Percentiles rank a stretch among this genome's conserved stretches.
These are phyloP conservation scores for Sarcophilus harrisii DNA, from an alignment of 2,797 vertebrate genomes.

Conservation along the genomic window DNA sequence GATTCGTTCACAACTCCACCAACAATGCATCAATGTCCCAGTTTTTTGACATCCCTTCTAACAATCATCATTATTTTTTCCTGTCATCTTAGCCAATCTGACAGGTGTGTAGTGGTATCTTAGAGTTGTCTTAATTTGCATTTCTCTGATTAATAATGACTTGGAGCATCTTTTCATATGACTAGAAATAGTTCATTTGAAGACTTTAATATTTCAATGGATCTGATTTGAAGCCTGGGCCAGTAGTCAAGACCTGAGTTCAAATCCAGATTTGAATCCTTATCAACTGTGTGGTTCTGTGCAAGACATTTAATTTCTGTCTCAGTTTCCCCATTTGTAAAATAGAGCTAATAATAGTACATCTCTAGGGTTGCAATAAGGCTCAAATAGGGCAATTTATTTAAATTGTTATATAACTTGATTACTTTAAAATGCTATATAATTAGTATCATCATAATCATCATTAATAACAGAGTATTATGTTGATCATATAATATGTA, in stretches of 20 bases:
- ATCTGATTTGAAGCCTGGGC: not conserved
- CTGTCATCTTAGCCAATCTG: too few species aligned
- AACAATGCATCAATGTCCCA: too few species aligned
- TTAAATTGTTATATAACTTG: not conserved
- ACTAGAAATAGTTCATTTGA: too few species aligned
- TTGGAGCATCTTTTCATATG: too few species aligned
- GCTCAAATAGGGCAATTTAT: not conserved
- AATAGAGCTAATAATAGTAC: not conserved
- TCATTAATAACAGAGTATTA: not conserved
- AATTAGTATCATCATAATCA: not conserved
- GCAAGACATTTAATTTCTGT: not conserved
- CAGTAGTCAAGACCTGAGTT: not conserved
- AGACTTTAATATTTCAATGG: not conserved
- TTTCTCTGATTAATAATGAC: too few species aligned
- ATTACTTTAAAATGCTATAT: not conserved
- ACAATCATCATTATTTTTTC: too few species aligned
- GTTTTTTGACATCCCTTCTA: too few species aligned
- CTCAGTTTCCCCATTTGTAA: not conserved
- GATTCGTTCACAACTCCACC: too few species aligned
- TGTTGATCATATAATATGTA: not conserved
- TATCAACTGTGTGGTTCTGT: not conserved
- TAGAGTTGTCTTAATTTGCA: too few species aligned
- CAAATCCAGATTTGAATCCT: not conserved
- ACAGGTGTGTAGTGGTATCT: too few species aligned
- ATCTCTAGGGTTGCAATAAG: not conserved